A percentile compares a stretch with the other conserved stretches of the same genome.
Conservation (phyloP, 2,797 vertebrate genomes). For the Neosilurus mollespiculum region DNA sequence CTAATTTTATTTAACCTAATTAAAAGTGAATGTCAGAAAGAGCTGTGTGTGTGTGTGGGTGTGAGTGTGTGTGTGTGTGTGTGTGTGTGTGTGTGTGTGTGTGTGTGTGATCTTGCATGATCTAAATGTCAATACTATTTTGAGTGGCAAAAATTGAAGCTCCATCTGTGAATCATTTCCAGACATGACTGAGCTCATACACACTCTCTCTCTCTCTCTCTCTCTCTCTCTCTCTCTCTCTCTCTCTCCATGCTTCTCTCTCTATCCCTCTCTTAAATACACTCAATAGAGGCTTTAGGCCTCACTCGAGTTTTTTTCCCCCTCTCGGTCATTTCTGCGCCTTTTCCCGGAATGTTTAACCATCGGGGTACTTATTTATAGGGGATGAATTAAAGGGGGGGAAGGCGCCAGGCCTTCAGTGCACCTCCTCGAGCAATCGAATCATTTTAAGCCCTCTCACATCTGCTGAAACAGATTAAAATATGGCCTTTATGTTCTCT, state of each 20-base stretch:
- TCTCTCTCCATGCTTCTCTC: conserved; percentile 1
- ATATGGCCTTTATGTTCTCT: neutral
- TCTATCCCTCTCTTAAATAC: neutral
- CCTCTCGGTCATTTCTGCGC: conserved; percentile 29
- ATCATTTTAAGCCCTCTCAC: neutral
- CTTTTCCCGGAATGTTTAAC: conserved; percentile 53
- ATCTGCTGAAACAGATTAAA: neutral
- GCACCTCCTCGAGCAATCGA: conserved; percentile 1
- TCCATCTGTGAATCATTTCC: conserved; percentile 54
- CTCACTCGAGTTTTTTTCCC: conserved; percentile 14
- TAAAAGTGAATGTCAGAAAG: neutral
- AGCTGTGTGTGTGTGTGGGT: too few species aligned
- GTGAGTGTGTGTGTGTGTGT: neutral
- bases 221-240: neutral
- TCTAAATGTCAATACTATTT: conserved; percentile 33
- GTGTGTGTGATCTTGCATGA: conserved; percentile 16
- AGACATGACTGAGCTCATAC: neutral
- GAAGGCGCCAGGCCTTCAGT: neutral
- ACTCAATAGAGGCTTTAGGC: conserved; percentile 32
- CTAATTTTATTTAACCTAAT: neutral
- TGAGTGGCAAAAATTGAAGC: conserved; percentile 35
- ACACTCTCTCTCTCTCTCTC: neutral
- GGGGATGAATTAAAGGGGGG: conserved; percentile 26
- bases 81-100: conserved; percentile 1
- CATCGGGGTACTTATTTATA: conserved; percentile 42